Conservation (phyloP, 2,113 vertebrate species). For the Paradisaea rubra region DNA sequence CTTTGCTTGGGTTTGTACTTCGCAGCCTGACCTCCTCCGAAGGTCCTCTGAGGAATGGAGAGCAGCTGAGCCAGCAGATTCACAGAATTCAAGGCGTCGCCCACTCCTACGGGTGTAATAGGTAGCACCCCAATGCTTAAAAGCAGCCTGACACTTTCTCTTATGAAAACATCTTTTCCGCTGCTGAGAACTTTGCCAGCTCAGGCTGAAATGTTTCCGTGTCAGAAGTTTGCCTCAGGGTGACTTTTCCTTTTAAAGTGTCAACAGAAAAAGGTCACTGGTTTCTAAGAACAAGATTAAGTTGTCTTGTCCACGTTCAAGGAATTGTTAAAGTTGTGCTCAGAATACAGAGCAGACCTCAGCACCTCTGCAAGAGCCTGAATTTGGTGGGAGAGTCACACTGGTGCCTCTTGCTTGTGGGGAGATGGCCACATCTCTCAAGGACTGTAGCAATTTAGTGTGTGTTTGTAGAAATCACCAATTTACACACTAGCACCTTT, state of each 20-base stretch:
- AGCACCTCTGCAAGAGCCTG: neutral
- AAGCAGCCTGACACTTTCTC: neutral
- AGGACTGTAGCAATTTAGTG: neutral
- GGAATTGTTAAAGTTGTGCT: neutral
- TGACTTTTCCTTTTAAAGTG: neutral
- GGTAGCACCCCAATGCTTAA: neutral
- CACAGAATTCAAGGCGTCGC: neutral
- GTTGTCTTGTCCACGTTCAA: neutral
- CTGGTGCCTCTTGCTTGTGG: neutral
- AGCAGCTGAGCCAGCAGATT: neutral
- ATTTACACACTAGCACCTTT: neutral
- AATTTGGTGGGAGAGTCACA: neutral
- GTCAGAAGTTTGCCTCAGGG: neutral
- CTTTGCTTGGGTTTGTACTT: neutral
- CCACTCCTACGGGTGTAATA: neutral
- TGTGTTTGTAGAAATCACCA: neutral
- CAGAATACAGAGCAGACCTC: neutral
- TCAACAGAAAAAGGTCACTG: slow-evolving; percentile 7
- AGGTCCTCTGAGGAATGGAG: neutral
- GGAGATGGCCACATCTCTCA: neutral
- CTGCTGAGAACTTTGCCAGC: neutral
- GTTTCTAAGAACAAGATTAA: slow-evolving; percentile 11
- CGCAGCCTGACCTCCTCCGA: neutral
- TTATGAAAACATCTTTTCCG: neutral
- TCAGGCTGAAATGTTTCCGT: neutral